Base-by-base conservation (phyloP, 1,140 invertebrate species). In the Dendroctonus valens region DNA sequence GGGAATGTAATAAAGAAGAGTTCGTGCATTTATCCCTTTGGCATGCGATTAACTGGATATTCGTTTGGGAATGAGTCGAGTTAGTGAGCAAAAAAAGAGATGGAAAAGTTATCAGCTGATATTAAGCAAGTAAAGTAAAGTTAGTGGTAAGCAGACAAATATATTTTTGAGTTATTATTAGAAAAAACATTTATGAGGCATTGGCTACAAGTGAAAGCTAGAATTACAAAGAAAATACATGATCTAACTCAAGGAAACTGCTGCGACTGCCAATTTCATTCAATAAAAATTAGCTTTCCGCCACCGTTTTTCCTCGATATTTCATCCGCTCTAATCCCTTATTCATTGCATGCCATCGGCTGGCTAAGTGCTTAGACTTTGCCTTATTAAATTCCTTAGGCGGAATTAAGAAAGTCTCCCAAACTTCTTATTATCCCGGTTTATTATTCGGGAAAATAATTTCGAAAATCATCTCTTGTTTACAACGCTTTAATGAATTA, bases 1-100 rank as follows among this genome's bases (percentile, higher is more conserved):
- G 26, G 53, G 53, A 55, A 55, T 55, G 53, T 55, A 55, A 55
- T 55, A 55, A 55, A 40, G 53, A 55, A 55, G 39, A 55, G 53
- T 55, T 55, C 53, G 53, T 41, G 53, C 11, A 41, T 55, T 55
- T 40, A 26, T 40, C 41, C 37, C 39, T 41, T 55, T 26, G 53
- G 53, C 53, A 55, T 55, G 37, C 53, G 53, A 40, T 55, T 55
- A 55, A 55, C 41, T 41, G 7, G 53, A 55, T 9, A 37, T 38
- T 26, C 9, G n/a, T 41, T 55, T 41, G 53, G 41, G 38, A 55
- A 55, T 9, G 53, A 41, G 53, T 9, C 39, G 15, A 55, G 12
- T 55, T 55, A 41, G 39, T 55, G 53, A 40, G 53, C 37, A 55
- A 55, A 55, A 26, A n/a, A 55, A 55, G 53, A 26, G 53, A 41